Percentiles rank a stretch among this genome's conserved stretches.
Conservation (phyloP, 2,113 vertebrate species). For the Scartelaos histophorus region DNA sequence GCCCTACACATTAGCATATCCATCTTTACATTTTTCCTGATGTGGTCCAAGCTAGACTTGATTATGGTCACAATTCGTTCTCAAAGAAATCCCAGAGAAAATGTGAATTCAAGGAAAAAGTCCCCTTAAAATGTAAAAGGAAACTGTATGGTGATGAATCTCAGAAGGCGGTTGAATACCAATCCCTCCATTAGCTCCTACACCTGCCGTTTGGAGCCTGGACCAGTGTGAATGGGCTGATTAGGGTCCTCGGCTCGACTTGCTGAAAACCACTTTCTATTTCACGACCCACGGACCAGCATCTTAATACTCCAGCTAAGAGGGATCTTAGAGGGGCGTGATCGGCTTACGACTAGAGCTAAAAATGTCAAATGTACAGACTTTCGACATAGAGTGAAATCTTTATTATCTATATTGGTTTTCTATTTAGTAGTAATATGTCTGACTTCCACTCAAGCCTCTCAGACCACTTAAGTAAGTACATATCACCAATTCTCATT, state of each 20-base stretch:
- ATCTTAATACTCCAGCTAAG: constrained; percentile 66
- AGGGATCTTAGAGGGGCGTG: constrained; percentile 61
- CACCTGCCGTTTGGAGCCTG: constrained; percentile 60
- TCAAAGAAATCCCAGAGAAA: neutral
- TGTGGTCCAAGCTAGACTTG: no score
- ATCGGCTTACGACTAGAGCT: constrained; percentile 57
- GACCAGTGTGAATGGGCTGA: constrained; percentile 69
- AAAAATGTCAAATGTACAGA: constrained; percentile 40
- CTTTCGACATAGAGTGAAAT: constrained; percentile 33
- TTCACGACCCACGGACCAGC: constrained; percentile 60
- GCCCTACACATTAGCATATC: no score
- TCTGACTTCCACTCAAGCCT: constrained; percentile 31
- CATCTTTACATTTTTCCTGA: no score
- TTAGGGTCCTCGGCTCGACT: constrained; percentile 65
- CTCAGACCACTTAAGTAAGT: constrained; percentile 29
- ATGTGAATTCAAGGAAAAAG: constrained; percentile 8
- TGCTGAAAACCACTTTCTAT: constrained; percentile 64
- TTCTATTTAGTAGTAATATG: constrained; percentile 32
- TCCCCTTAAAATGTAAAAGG: neutral
- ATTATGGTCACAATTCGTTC: neutral
- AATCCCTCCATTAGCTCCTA: constrained; percentile 67
- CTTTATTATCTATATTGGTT: constrained; percentile 35
- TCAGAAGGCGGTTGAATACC: constrained; percentile 53
- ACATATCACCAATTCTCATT: constrained; percentile 28
- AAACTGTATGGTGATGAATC: constrained; percentile 14